Evolutionary conservation across 2,888 invertebrate genomes (phyloP).

Genomic region (Tyria jacobaeae): DNA sequence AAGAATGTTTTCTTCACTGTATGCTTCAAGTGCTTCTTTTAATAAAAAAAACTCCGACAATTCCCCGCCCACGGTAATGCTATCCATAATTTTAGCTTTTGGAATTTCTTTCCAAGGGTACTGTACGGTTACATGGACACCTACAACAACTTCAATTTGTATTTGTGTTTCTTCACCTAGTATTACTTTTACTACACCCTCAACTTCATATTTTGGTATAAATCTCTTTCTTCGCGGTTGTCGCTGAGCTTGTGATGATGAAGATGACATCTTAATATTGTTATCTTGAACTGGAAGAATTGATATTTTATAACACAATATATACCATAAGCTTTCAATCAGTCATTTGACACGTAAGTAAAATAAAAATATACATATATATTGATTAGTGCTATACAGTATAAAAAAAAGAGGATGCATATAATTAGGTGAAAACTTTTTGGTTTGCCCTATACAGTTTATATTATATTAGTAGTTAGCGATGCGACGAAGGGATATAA

Average conservation of each 20-base stretch:
- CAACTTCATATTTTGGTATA: slow-evolving; percentile 82
- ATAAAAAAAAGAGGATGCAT: slow-evolving; percentile 4
- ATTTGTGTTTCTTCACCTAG: slow-evolving; percentile 87
- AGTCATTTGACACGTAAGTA: slow-evolving; percentile 9
- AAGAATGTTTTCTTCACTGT: slow-evolving; percentile 79
- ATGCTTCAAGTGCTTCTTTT: slow-evolving; percentile 70
- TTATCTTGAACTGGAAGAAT: slow-evolving; percentile 54
- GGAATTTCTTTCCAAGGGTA: slow-evolving; percentile 90
- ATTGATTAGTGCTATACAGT: background rate
- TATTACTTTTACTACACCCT: slow-evolving; percentile 85
- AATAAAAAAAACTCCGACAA: slow-evolving; percentile 76
- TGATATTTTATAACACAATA: slow-evolving; percentile 4
- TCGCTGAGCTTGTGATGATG: slow-evolving; percentile 35
- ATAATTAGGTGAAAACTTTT: background rate
- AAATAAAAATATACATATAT: background rate
- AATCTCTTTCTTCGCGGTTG: slow-evolving; percentile 75
- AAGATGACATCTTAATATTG: slow-evolving; percentile 53
- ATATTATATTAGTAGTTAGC: no score
- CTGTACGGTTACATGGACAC: slow-evolving; percentile 90
- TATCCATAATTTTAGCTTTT: slow-evolving; percentile 88
- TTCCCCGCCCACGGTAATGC: slow-evolving; percentile 86
- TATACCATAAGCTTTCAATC: background rate
- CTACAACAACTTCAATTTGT: slow-evolving; percentile 88
- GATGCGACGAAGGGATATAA: no score
- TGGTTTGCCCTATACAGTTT: background rate